Evolutionary conservation across 2,797 vertebrate species (phyloP).

Genomic region (Diceros bicornis): DNA sequence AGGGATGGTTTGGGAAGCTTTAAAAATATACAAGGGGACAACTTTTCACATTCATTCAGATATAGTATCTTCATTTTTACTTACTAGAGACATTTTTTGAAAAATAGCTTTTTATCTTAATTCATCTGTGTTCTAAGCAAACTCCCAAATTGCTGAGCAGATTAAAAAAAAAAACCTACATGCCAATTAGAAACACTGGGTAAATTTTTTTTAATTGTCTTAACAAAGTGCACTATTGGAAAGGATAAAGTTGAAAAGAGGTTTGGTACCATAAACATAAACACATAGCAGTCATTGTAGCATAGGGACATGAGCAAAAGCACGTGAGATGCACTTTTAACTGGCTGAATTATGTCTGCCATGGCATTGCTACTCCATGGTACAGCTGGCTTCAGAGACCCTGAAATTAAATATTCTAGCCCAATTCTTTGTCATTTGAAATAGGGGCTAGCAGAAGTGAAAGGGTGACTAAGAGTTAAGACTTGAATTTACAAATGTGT

Average conservation of each 20-base stretch:
- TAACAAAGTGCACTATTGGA: slow-evolving; percentile 48
- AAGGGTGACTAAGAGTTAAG: slow-evolving; percentile 85
- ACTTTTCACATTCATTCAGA: slow-evolving; percentile 88
- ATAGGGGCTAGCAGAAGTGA: slow-evolving; percentile 55
- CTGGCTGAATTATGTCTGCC: not conserved
- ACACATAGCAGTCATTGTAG: not conserved
- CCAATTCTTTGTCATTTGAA: slow-evolving; percentile 51
- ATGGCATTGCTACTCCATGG: not conserved
- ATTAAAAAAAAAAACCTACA: slow-evolving; percentile 61
- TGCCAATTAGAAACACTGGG: slow-evolving; percentile 70
- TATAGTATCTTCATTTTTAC: slow-evolving; percentile 84
- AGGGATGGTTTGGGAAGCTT: slow-evolving; percentile 87
- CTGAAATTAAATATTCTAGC: slow-evolving; percentile 29
- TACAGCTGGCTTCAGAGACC: not conserved
- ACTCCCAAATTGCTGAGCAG: slow-evolving; percentile 80
- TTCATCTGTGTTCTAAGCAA: slow-evolving; percentile 82
- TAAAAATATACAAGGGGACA: slow-evolving; percentile 85
- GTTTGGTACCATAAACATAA: slow-evolving; percentile 7
- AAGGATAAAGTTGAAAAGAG: slow-evolving; percentile 57
- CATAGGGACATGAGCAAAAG: not conserved
- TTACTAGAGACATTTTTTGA: slow-evolving; percentile 81
- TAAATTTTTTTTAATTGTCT: slow-evolving; percentile 54
- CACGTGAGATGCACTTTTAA: not conserved
- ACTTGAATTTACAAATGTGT: slow-evolving; percentile 83
- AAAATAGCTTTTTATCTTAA: slow-evolving; percentile 82